Base-by-base conservation (phyloP, 2,797 vertebrate genomes). In the Monodelphis domestica region DNA sequence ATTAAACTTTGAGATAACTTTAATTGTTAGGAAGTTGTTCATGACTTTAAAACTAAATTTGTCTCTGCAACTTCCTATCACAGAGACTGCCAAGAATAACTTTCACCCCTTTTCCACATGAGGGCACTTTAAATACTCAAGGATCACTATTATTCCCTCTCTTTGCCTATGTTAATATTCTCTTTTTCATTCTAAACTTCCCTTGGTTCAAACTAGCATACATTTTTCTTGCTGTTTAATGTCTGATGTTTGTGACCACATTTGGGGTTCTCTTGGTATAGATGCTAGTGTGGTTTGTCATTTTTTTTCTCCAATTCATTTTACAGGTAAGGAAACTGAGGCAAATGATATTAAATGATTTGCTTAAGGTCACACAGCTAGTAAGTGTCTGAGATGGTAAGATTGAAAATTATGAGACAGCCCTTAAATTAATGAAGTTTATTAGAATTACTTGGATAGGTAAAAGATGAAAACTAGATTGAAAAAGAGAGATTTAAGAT, bases 11-110 rank as follows among this genome's bases (percentile, higher is more conserved):
- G 90, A 92, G 0, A 15, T 63, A 10, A 24, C 21, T 4, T 7
- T 2, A 78, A 3, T 28, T 26, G 3, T 57, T 92, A 38, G 4
- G 14, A 93, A 55, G 11, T 56, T 56, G 38, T 63, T 57, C 84
- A 3, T 70, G 84, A 91, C 89, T 54, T 90, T 28, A 93, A 90
- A 90, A n/a, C 17, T 54, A 45, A 30, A n/a, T 92, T 93, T 93
- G 55, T 88, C 59, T 63, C 33, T 63, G 5, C 38, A 92, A 28
- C 29, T 91, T 94, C 12, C 54, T 26, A 5, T 56, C 38, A 55
- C 0, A 87, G 91, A 57, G 33, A 30, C 57, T 59, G 30, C 59
- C 12, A 59, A 59, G 30, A 59, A 59, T 59, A 33, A 57, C 12
- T 33, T 30, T 30, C 15, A 17, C 63, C 4, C 12, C 14, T 63